Evolutionary conservation across 2,888 invertebrate genomes (phyloP).

Genomic region (Imbricaverruca yamaguchii): DNA sequence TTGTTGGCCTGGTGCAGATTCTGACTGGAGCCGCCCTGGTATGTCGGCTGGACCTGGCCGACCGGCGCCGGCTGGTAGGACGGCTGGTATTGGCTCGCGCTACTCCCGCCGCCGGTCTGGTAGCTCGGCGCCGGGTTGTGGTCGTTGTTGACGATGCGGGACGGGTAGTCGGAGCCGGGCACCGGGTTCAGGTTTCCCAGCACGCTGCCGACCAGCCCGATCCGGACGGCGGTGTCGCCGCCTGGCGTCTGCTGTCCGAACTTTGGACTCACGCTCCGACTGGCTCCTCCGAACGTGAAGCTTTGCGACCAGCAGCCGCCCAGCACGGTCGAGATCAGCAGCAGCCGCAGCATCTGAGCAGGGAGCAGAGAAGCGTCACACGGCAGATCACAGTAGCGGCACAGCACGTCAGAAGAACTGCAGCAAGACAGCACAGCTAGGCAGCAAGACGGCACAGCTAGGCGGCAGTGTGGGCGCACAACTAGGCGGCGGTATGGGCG

Average conservation of each 20-base stretch:
- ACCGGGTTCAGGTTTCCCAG: conserved; percentile 21
- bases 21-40: neutral
- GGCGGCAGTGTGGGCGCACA: neutral
- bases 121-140: neutral
- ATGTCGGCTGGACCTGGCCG: neutral
- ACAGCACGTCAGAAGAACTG: neutral
- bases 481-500: neutral
- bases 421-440: neutral
- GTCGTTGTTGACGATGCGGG: neutral
- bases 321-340: conserved; percentile 68
- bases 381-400: neutral
- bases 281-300: conserved; percentile 85
- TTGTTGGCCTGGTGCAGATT: neutral
- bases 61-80: no score
- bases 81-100: no score
- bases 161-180: conserved; percentile 17
- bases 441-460: neutral
- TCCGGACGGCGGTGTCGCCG: conserved; percentile 78
- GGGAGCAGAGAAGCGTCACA: neutral
- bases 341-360: conserved; percentile 46
- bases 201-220: conserved; percentile 72
- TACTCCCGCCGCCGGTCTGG: no score
- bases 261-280: conserved; percentile 78
- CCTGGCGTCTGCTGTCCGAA: conserved; percentile 90
- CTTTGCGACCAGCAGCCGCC: conserved; percentile 78